phyloP scores from a whole-genome alignment of 2,888 invertebrate genomes.

The Megaustenia siamemsis region DNA sequence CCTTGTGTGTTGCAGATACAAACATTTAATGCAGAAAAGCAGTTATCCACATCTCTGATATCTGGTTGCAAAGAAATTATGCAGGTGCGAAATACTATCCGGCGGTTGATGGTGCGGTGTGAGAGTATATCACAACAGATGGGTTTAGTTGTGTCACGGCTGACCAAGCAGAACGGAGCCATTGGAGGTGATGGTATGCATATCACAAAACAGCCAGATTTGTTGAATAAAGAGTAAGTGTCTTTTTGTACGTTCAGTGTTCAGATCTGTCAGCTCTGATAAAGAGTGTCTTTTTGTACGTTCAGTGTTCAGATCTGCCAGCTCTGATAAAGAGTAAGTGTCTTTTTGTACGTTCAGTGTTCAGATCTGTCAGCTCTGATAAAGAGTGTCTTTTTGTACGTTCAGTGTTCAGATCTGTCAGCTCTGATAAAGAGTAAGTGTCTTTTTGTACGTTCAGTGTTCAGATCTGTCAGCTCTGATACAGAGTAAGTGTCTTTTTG shows the following conservation, averaged over 20 bases:
- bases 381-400: too few species aligned
- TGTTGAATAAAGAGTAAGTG: conserved; percentile 84
- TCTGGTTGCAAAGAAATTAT: conserved; percentile 87
- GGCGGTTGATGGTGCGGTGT: conserved; percentile 91
- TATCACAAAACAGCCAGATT: conserved; percentile 87
- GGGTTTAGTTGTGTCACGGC: conserved; percentile 87
- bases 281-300: neutral
- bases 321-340: too few species aligned
- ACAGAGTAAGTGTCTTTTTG: too few species aligned
- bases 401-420: too few species aligned
- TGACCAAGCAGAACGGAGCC: conserved; percentile 80
- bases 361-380: too few species aligned
- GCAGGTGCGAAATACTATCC: conserved; percentile 87
- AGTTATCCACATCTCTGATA: conserved; percentile 88
- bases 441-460: too few species aligned
- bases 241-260: neutral
- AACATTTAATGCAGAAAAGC: conserved; percentile 84
- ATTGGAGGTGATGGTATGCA: conserved; percentile 61
- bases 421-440: too few species aligned
- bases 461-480: too few species aligned
- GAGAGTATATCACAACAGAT: conserved; percentile 89
- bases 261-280: too few species aligned
- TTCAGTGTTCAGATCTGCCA: too few species aligned
- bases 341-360: too few species aligned
- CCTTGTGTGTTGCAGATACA: conserved; percentile 73